Evolutionary conservation across 2,113 vertebrate genomes (phyloP), one percentile per base, ranked within the genome.

Genomic region (Rhipidura dahli): DNA sequence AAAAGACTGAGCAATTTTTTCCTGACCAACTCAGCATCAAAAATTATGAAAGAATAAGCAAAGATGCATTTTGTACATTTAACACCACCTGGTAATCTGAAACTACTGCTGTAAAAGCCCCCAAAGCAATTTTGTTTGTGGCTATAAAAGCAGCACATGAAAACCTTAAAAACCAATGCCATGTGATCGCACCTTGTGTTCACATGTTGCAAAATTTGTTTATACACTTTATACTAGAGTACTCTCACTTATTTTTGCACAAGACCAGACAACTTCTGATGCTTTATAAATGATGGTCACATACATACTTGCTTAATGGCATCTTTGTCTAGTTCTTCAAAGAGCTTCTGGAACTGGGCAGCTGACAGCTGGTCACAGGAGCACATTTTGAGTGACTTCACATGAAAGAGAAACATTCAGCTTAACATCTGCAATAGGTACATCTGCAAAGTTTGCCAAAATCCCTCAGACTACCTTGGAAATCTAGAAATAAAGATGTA

Each of bases 271-370:
- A 50, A 45, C 16, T 91, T 42, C 30, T 8, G 42, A 57, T 16
- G 22, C 31, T 59, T 50, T 3, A 27, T 31, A 86, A 90, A 57
- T 5, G 7, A 59, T 8, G 31, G 44, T 15, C 26, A 81, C 49
- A 83, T 40, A 42, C 49, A 15, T 96, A 98, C 98, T 98, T 98
- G 96, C 82, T 95, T 98, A 53, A 99, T 95, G 9, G 95, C 91
- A 45, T 98, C 98, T 94, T 98, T 99, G 95, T 99, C 99, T 8
- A 99, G 96, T 40, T 99, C 98, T 18, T 98, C 97, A 83, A 99
- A 99, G 72, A 99, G 97, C 53, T 95, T 98, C 97, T 98, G 98
- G 93, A 99, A 99, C 75, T 98, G 98, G 2, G 97, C 97, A 1
- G 97, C 96, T 7, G 98, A 97, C 66, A 99, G 96, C 20, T 71